Base-by-base conservation (phyloP, 1,140 invertebrate genomes). In the Eurosta solidaginis region DNA sequence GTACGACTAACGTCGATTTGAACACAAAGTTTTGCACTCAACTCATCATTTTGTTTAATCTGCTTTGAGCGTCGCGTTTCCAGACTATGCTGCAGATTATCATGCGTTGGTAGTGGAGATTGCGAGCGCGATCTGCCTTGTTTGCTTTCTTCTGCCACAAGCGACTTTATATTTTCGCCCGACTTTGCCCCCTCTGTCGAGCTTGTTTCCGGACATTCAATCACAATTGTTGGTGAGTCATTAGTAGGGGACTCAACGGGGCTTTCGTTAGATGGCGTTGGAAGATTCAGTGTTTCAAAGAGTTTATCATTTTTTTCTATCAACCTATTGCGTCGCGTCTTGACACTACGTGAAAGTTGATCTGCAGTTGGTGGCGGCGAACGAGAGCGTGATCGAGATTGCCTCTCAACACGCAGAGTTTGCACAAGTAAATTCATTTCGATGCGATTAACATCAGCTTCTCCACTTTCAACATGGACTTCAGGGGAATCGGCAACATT, bases 41-140 rank as follows among this genome's bases (percentile, higher is more conserved):
- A 17, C 9, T 86, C 82, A 50, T 86, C 84, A 20, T 86, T 86
- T 5, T 86, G 85, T 25, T 80, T 77, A 7, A 84, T 86, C 20
- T 83, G 81, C 45, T 81, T 86, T 0, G 75, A 52, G 1, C 84
- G 77, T 0, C 84, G 54, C 3, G 75, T 80, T 42, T 86, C 83
- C 45, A 86, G 33, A 9, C 84, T 85, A 50, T 82, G 82, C 12
- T 78, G 74, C 6, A 86, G 79, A 47, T 86, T 86, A 27, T 81
- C 82, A 0, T 84, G 74, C 0, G 84, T 86, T n/a, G 85, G 85
- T 49, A 86, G 47, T 0, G 84, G 84, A 0, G 84, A 85, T 9
- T 80, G 80, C 2, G 84, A 86, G 0, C 84, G 81, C 0, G 84
- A 84, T 59, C 79, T 76, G 3, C 80, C 79, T 17, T 77, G 33